Conservation (phyloP, 1,140 invertebrate species). For the Aphelenchoides fujianensis region DNA sequence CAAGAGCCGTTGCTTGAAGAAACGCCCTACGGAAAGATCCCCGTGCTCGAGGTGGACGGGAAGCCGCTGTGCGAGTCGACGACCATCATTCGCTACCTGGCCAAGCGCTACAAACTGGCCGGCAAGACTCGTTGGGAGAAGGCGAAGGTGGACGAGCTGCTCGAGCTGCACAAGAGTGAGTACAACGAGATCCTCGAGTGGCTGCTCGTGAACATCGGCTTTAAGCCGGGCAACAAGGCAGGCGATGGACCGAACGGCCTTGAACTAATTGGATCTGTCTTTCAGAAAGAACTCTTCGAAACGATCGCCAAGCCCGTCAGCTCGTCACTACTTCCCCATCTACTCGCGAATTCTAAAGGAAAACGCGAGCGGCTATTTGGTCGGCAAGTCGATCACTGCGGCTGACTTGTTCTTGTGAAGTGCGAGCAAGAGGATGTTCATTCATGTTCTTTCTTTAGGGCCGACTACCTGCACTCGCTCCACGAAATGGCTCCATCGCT, state of each 20-base stretch:
- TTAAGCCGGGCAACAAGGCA: not conserved
- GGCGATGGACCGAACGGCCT: not conserved
- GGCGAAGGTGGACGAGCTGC: slow-evolving; percentile 9
- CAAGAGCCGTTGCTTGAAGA: slow-evolving; percentile 4
- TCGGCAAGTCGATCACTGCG: not conserved
- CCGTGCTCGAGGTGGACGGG: slow-evolving; percentile 34
- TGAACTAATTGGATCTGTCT: not conserved
- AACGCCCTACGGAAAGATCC: slow-evolving; percentile 32
- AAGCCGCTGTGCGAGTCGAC: slow-evolving; percentile 32
- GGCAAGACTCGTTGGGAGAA: slow-evolving; percentile 13
- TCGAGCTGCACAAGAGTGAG: slow-evolving; percentile 1
- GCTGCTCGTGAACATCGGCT: not conserved
- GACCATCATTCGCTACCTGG: slow-evolving; percentile 28
- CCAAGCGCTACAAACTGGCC: slow-evolving; percentile 27
- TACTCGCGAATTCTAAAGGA: slow-evolving; percentile 9
- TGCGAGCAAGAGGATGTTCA: no score
- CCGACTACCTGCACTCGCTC: slow-evolving; percentile 14
- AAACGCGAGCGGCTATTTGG: slow-evolving; percentile 4
- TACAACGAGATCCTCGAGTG: slow-evolving; percentile 11
- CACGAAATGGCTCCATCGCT: slow-evolving; percentile 10
- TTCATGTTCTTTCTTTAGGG: no score
- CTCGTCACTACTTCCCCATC: slow-evolving; percentile 14
- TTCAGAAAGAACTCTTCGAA: not conserved
- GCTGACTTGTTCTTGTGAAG: slow-evolving; percentile 16
- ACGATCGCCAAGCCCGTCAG: slow-evolving; percentile 6